Evolutionary conservation across 2,113 vertebrate species (phyloP), one percentile per base, ranked within the genome.

Genomic region (Cyphomyrus plagiostoma): DNA sequence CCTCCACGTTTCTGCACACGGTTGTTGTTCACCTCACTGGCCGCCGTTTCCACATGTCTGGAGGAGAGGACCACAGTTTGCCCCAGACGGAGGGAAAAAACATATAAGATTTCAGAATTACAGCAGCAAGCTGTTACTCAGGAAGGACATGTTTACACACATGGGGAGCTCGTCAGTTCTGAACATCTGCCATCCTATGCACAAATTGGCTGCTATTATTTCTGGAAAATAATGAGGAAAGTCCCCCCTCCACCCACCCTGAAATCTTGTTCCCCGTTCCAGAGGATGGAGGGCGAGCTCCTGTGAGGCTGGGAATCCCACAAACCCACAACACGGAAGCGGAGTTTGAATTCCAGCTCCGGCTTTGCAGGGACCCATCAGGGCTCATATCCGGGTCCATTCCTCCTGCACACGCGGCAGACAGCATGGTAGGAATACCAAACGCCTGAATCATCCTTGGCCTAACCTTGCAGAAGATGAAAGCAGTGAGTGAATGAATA

Each of bases 161-260:
- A 50, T 26, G 39, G 7, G 26, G 10, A 86, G 42, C 48, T n/a
- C 23, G 48, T 85, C 23, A 11, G 52, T 42, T 62, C 80, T 26
- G 56, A 62, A 89, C 89, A 74, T 48, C 42, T 46, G 39, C 89
- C 42, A n/a, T 42, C 26, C 19, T 86, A 45, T 39, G 13, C 58
- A 86, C 8, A 89, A 87, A 70, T 66, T 89, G 49, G 74, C 77
- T 80, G 30, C 70, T 84, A 17, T 86, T 70, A 42, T 89, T 80
- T 21, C 26, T 86, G 84, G 74, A 86, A 62, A 86, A 35, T 74
- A 89, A 89, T 39, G 58, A 48, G 91, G 85, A 82, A 89, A 89
- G 83, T 49, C 85, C 90, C 93, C 92, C 93, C 89, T 66, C 53
- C 93, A 91, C 92, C 90, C 53, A 30, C 30, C n/a, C 52, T 35